Evolutionary conservation across 2,888 invertebrate species (phyloP), one percentile per base, ranked within the genome.

Genomic region (Podotricha telesiphe): DNA sequence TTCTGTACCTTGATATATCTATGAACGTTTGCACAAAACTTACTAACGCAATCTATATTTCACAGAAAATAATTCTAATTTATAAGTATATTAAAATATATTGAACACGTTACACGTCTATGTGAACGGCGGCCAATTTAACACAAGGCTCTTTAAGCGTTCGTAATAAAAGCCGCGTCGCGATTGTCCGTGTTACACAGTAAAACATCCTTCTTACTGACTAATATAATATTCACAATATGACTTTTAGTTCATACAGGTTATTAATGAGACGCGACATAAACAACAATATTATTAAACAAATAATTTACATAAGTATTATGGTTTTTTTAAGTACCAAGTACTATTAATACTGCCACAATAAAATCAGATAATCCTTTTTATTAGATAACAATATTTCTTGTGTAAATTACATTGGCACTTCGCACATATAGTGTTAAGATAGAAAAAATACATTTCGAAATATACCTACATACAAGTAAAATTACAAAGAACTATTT

Each of bases 181-280:
- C 86, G 83, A 89, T 89, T 89, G 90, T 91, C 91, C 90, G 91
- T 85, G 89, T 91, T 91, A 92, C 91, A 90, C 91, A 85, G 88
- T 91, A 90, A 89, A 91, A 86, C 81, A 81, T 79, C 76, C 84
- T 91, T 87, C 88, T 87, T 84, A 74, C 82, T 78, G 82, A 83
- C 82, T 86, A 86, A 87, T 86, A 86, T 85, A 85, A 86, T 83
- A 86, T 83, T 67, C 70, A 86, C 82, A 84, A 86, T 82, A 82
- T 78, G 75, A 77, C 79, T 83, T 83, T 81, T 72, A 74, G 69
- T 73, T 67, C 65, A 47, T 59, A 63, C 59, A 61, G 53, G 50
- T 53, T 70, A 55, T 40, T 40, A 64, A 61, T 20, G 47, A 45
- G 64, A 42, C 48, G 51, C 22, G 50, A 20, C 7, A 59, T 67